phyloP scores from a whole-genome alignment of 2,113 vertebrate genomes.

The Chunga burmeisteri region DNA sequence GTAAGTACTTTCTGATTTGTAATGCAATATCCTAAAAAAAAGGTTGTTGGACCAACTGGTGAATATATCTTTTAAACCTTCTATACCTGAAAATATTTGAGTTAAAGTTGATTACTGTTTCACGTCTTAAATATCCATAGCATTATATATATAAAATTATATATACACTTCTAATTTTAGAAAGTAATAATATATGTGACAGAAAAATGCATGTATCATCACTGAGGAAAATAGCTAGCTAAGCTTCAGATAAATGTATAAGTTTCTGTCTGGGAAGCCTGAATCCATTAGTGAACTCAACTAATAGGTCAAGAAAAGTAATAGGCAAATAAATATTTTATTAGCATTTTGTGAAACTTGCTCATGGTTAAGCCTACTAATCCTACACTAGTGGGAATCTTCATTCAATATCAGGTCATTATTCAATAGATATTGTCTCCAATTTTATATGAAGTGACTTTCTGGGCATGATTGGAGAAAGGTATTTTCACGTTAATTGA shows the following conservation, averaged over 20 bases:
- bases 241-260: background rate
- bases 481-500: background rate
- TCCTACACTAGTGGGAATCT: slow-evolving; percentile 16
- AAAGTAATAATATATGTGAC: background rate
- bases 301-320: slow-evolving; percentile 89
- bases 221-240: background rate
- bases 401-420: background rate
- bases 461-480: background rate
- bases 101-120: background rate
- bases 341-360: slow-evolving; percentile 84
- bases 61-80: background rate
- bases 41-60: background rate
- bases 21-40: background rate
- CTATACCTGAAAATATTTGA: background rate
- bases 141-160: background rate
- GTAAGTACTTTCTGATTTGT: background rate
- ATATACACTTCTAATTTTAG: background rate
- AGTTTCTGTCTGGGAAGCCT: slow-evolving; percentile 74
- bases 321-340: slow-evolving; percentile 90
- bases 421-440: background rate
- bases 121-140: background rate
- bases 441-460: background rate
- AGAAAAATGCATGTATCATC: background rate
- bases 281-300: slow-evolving; percentile 87
- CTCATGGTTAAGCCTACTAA: slow-evolving; percentile 78